These are phyloP conservation scores for Rhizomys pruinosus DNA, from an alignment of 2,113 vertebrate species.

Conservation along the genomic window DNA sequence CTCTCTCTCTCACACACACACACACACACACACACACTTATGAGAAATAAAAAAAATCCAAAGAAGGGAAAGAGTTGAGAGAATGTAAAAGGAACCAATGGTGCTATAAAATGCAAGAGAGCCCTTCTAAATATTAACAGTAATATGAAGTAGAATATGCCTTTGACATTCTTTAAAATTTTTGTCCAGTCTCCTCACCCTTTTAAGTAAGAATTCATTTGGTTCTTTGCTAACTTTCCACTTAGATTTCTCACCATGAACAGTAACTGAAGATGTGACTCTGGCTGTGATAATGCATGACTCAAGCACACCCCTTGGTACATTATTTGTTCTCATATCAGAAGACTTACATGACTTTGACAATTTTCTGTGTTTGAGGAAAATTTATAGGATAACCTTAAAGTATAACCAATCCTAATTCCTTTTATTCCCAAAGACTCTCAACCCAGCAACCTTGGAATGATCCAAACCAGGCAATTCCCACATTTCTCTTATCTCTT, in stretches of 20 bases:
- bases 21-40: too few relatives aligned
- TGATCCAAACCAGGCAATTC: slow-evolving; percentile 58
- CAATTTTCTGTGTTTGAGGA: slow-evolving; percentile 55
- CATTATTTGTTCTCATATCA: slow-evolving; percentile 55
- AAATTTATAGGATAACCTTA: slow-evolving; percentile 53
- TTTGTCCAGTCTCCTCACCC: not conserved
- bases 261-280: slow-evolving; percentile 41
- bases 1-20: not conserved
- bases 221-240: slow-evolving; percentile 54
- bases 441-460: slow-evolving; percentile 54
- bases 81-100: not conserved
- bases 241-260: slow-evolving; percentile 52
- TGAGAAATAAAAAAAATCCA: not conserved
- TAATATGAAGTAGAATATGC: slow-evolving; percentile 20
- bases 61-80: not conserved
- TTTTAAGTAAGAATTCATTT: slow-evolving; percentile 56
- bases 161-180: slow-evolving; percentile 50
- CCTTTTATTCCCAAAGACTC: slow-evolving; percentile 61
- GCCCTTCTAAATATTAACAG: slow-evolving; percentile 46
- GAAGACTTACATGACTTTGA: slow-evolving; percentile 54
- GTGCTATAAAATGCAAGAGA: slow-evolving; percentile 27
- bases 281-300: slow-evolving; percentile 41
- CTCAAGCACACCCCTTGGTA: slow-evolving; percentile 35
- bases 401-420: slow-evolving; percentile 36
- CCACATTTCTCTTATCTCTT: slow-evolving; percentile 69